A percentile compares a stretch with the other conserved stretches of the same genome.
Evolutionary conservation across 53 echinoderm and acorn worm species (phyloP).

Genomic region (Patiria pectinifera): DNA sequence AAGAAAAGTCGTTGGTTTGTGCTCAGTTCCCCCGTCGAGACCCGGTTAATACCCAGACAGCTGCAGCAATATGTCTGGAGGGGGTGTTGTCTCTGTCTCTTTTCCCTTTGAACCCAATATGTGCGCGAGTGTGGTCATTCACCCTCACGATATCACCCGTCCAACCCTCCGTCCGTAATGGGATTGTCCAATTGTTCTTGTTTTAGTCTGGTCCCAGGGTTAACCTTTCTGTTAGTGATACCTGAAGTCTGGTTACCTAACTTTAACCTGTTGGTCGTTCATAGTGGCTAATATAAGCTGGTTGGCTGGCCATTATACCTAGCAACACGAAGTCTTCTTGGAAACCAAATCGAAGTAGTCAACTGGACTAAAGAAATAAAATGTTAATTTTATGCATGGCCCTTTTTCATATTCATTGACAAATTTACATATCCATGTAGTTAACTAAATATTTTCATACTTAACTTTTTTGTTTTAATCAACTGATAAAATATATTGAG

Average conservation of each 20-base stretch:
- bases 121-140: conserved; percentile 40
- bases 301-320: neutral
- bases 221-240: neutral
- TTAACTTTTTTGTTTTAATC: no score
- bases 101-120: conserved; percentile 40
- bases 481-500: neutral
- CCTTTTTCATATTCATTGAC: no score
- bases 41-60: conserved; percentile 44
- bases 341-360: no score
- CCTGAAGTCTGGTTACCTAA: no score
- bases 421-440: no score
- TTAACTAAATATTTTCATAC: no score
- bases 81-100: neutral
- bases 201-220: neutral
- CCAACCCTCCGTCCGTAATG: neutral
- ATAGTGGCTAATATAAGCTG: no score
- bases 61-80: conserved; percentile 58
- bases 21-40: conserved; percentile 10
- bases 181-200: neutral
- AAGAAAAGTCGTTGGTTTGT: neutral
- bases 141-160: conserved; percentile 15
- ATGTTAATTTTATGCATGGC: no score
- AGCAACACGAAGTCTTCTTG: neutral
- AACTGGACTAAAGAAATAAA: no score
- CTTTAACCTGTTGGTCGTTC: no score